phyloP scores from a whole-genome alignment of 1,140 invertebrate species.

The Drosophila erecta region DNA sequence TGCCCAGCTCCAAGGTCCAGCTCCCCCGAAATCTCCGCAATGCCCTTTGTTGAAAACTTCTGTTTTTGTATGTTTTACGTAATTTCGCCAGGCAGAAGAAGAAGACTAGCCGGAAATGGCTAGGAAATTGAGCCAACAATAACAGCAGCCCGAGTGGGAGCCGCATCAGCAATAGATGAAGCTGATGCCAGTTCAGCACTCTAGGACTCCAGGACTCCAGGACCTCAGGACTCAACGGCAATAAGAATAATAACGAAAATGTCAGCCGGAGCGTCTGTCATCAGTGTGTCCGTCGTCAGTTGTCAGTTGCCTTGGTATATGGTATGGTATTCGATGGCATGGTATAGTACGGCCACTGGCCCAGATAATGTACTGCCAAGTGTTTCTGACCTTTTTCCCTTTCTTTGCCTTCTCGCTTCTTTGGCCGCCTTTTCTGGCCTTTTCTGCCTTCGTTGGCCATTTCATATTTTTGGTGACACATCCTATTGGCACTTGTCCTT shows the following conservation, averaged over 20 bases:
- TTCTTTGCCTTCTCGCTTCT: slow-evolving; percentile 1
- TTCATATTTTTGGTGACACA: slow-evolving; percentile 74
- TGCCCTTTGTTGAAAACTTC: slow-evolving; percentile 55
- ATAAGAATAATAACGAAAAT: slow-evolving; percentile 82
- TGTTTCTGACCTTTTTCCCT: slow-evolving; percentile 77
- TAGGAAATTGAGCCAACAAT: slow-evolving; percentile 83
- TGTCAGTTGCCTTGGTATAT: slow-evolving; percentile 33
- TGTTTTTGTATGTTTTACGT: slow-evolving; percentile 83
- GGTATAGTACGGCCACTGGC: slow-evolving; percentile 59
- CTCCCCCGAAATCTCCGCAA: not conserved
- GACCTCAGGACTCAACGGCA: slow-evolving; percentile 30
- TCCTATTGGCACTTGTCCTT: slow-evolving; percentile 61
- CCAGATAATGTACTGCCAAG: slow-evolving; percentile 82
- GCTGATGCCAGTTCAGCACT: slow-evolving; percentile 3
- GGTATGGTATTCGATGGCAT: not conserved
- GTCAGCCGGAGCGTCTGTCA: slow-evolving; percentile 64
- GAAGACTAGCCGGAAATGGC: slow-evolving; percentile 75
- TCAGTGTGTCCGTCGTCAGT: slow-evolving; percentile 53
- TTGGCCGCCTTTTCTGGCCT: not conserved
- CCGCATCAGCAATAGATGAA: slow-evolving; percentile 21
- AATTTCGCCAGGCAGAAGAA: slow-evolving; percentile 57
- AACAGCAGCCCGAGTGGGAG: slow-evolving; percentile 52
- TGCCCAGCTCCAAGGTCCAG: not conserved
- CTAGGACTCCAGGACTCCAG: slow-evolving; percentile 8
- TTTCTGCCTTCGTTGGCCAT: slow-evolving; percentile 31